These are phyloP conservation scores for Virgularia gustaviana DNA, from an alignment of 92 coral and sea anemone species.

Conservation along the genomic window DNA sequence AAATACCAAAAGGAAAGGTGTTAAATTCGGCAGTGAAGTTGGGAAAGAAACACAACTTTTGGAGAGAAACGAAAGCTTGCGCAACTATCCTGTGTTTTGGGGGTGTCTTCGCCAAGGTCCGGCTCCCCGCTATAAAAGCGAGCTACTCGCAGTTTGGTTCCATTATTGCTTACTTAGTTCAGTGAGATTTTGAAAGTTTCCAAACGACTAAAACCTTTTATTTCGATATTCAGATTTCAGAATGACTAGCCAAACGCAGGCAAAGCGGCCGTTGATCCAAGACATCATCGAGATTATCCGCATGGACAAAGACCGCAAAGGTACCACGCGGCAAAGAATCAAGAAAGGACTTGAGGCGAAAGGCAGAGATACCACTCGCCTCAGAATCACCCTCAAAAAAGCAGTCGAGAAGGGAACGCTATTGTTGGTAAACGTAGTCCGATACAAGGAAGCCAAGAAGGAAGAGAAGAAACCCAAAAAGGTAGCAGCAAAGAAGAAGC, in stretches of 20 bases:
- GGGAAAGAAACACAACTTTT: not conserved
- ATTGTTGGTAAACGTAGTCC: not conserved
- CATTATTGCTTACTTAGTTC: too few species aligned
- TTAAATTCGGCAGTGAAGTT: not conserved
- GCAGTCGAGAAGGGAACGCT: not conserved
- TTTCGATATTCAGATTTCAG: too few species aligned
- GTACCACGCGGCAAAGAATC: not conserved
- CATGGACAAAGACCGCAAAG: not conserved
- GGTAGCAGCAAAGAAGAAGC: not conserved
- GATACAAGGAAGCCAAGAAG: not conserved
- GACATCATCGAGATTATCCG: not conserved
- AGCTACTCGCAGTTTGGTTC: not conserved
- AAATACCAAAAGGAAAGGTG: not conserved
- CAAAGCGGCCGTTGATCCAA: not conserved
- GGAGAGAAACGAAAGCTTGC: not conserved
- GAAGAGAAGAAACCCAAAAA: not conserved
- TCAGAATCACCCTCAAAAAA: not conserved
- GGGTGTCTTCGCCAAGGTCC: constrained; percentile 8
- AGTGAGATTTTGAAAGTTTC: too few species aligned
- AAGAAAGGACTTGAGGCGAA: not conserved
- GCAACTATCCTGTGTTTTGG: too few species aligned
- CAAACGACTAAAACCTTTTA: too few species aligned
- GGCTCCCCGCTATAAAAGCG: not conserved
- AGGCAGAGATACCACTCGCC: not conserved
- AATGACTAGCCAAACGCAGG: too few species aligned